Conservation (phyloP, 1,140 invertebrate genomes). For the Piezodorus guildinii region DNA sequence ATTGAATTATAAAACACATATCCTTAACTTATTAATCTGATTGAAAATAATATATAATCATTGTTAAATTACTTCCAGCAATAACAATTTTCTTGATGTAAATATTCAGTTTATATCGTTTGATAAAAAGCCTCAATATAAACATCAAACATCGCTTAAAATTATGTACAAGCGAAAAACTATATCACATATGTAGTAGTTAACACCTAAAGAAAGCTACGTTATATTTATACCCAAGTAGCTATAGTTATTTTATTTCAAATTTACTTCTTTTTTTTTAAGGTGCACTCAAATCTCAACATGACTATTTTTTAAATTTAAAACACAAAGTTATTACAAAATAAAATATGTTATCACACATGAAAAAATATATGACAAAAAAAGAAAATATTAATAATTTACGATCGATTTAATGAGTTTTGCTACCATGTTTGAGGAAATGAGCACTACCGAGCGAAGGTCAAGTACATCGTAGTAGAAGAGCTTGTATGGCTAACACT, state of each 20-base stretch:
- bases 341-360: too few species aligned
- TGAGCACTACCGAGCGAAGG: neutral
- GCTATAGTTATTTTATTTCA: neutral
- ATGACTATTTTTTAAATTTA: neutral
- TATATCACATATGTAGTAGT: conserved; percentile 25
- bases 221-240: conserved; percentile 20
- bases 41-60: conserved; percentile 24
- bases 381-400: too few species aligned
- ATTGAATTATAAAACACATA: conserved; percentile 16
- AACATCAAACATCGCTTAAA: conserved; percentile 24
- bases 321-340: too few species aligned
- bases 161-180: conserved; percentile 24
- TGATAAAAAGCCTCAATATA: conserved; percentile 21
- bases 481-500: conserved; percentile 5
- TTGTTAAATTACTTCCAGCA: conserved; percentile 16
- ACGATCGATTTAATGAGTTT: too few species aligned
- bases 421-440: conserved; percentile 1
- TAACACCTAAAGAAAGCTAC: conserved; percentile 21
- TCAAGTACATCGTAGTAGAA: too few species aligned
- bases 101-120: conserved; percentile 19
- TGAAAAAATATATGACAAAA: too few species aligned
- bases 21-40: conserved; percentile 22
- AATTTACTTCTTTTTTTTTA: neutral
- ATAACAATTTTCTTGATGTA: conserved; percentile 22
- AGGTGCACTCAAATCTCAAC: neutral